phyloP scores from a whole-genome alignment of 2,888 invertebrate genomes.

The Piscicola geometra region DNA sequence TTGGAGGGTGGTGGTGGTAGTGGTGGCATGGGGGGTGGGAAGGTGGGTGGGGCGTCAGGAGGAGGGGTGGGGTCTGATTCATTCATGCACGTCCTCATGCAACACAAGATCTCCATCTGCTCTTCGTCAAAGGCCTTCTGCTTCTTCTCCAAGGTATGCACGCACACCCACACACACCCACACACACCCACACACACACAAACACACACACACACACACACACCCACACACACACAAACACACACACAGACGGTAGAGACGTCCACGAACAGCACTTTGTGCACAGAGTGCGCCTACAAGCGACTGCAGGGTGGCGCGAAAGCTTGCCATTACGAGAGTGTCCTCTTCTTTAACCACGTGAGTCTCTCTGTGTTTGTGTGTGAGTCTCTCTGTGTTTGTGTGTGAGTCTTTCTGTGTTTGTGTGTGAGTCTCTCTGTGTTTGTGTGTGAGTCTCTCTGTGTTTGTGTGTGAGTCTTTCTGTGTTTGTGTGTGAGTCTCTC shows the following conservation, averaged over 20 bases:
- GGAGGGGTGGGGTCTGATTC: slow-evolving; percentile 63
- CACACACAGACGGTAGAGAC: not conserved
- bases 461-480: too few species aligned
- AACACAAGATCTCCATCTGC: slow-evolving; percentile 73
- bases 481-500: too few species aligned
- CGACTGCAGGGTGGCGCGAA: not conserved
- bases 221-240: not conserved
- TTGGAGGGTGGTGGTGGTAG: slow-evolving; percentile 63
- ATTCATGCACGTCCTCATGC: slow-evolving; percentile 57
- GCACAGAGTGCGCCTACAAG: slow-evolving; percentile 1
- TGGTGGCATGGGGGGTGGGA: slow-evolving; percentile 56
- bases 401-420: too few species aligned
- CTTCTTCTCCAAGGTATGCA: slow-evolving; percentile 71
- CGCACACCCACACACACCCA: not conserved
- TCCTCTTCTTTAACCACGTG: not conserved
- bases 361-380: not conserved
- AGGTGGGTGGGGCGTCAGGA: slow-evolving; percentile 61
- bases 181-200: not conserved
- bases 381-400: too few species aligned
- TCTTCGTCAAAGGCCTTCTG: slow-evolving; percentile 76
- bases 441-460: too few species aligned
- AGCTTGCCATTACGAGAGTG: not conserved
- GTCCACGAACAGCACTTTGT: not conserved
- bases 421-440: too few species aligned
- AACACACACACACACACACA: not conserved